Evolutionary conservation across 2,888 invertebrate genomes (phyloP), one percentile per base, ranked within the genome.

Genomic region (Agrochola macilenta): DNA sequence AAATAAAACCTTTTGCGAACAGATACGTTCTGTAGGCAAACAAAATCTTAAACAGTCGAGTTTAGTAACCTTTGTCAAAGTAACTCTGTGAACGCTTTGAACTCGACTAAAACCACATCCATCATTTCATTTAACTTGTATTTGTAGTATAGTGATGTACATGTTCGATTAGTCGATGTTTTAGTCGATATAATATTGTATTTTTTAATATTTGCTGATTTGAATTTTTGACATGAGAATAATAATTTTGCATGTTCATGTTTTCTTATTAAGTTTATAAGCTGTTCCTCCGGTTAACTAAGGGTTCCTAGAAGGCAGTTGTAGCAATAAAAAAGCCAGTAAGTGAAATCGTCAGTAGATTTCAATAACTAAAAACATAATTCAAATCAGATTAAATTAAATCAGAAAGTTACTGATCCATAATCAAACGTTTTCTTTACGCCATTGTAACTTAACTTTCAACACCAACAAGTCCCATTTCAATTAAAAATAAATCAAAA

Each of bases 61-160:
- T 82, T 74, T 68, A 73, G 35, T 61, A 71, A 68, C 74, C 69
- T 81, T 78, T 72, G 73, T 73, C 65, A 80, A 77, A 81, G 78
- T 63, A 76, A 72, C 69, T 79, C 52, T 14, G 65, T 30, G 60
- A 71, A 66, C 68, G 76, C 72, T 83, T 81, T 82, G 76, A 79
- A 78, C 79, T 79, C 63, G 54, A 49, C 74, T 77, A 64, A 81
- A 81, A 81, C 85, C 70, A 78, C 81, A 88, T 88, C 69, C 81
- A 81, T 85, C 76, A 81, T 87, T 89, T 80, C 72, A 83, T 83
- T 86, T 80, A 65, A 65, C 76, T 81, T 86, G 69, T 84, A 79
- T 84, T 87, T 82, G 81, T 74, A 74, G 58, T 76, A 74, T 70
- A 87, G 85, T 73, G 85, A 77, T 72, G 84, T 81, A 14, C 63